Conservation (phyloP, 2,797 vertebrate species). For the Mus caroli region DNA sequence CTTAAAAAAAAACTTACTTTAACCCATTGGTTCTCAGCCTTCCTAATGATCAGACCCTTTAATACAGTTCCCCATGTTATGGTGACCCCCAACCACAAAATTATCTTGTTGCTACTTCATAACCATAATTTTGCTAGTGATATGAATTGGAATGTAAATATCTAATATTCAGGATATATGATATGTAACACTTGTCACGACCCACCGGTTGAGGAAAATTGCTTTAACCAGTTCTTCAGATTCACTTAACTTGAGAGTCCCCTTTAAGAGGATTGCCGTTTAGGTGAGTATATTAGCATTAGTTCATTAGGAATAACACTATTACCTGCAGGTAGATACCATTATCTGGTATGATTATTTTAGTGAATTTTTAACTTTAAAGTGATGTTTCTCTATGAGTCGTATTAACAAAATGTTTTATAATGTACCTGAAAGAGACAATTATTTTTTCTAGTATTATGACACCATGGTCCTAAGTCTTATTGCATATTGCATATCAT, state of each 20-base stretch:
- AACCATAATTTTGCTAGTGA: neutral
- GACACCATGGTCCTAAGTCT: neutral
- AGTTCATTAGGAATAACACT: neutral
- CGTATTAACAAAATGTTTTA: neutral
- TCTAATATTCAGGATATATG: neutral
- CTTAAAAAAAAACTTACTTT: neutral
- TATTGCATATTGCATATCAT: neutral
- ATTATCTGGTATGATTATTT: neutral
- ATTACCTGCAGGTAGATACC: neutral
- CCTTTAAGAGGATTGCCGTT: neutral
- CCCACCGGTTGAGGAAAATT: neutral
- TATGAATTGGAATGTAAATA: neutral
- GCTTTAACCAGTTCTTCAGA: neutral
- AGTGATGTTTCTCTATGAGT: neutral
- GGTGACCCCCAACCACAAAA: neutral
- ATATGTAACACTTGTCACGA: neutral
- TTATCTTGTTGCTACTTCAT: neutral
- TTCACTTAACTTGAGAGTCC: neutral
- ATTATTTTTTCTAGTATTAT: neutral
- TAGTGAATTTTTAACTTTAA: slow-evolving; percentile 11
- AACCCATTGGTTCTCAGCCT: too few relatives aligned
- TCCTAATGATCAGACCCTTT: neutral
- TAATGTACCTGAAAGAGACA: neutral
- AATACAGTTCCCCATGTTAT: neutral
- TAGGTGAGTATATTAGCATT: neutral